These are phyloP conservation scores for Euspilapteryx auroguttella DNA, from an alignment of 2,888 invertebrate species.

Conservation along the genomic window DNA sequence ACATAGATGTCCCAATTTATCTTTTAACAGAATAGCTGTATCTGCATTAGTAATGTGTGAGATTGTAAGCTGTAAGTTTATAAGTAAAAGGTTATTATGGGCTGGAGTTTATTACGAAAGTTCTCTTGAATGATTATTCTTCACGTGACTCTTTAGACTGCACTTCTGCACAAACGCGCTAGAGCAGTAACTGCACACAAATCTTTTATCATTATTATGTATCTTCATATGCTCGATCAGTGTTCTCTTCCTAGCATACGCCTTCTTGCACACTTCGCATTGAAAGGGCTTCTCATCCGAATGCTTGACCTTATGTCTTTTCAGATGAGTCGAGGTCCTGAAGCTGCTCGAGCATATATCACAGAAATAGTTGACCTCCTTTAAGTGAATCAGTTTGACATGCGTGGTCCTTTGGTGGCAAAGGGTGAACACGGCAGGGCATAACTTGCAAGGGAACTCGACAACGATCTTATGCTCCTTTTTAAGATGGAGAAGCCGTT, in stretches of 20 bases:
- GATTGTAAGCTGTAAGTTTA: too few species aligned
- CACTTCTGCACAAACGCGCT: constrained; percentile 43
- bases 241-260: constrained; percentile 28
- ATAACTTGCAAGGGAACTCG: constrained; percentile 35
- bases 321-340: constrained; percentile 24
- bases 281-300: constrained; percentile 24
- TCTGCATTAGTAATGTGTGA: too few species aligned
- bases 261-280: constrained; percentile 46
- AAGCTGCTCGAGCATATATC: constrained; percentile 25
- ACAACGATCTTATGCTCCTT: constrained; percentile 24
- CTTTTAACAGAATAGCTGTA: too few species aligned
- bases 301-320: constrained; percentile 34
- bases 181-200: constrained; percentile 32
- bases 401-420: constrained; percentile 35
- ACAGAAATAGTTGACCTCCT: constrained; percentile 27
- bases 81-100: too few species aligned
- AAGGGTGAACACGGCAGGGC: constrained; percentile 30
- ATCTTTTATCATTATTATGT: constrained; percentile 36
- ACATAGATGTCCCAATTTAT: too few species aligned
- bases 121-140: constrained; percentile 20
- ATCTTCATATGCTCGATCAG: constrained; percentile 37
- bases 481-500: constrained; percentile 27
- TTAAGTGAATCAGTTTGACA: constrained; percentile 31
- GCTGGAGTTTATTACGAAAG: too few species aligned
- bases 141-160: constrained; percentile 37